Base-by-base conservation (phyloP, 1,140 invertebrate genomes). In the Wasmannia auropunctata region DNA sequence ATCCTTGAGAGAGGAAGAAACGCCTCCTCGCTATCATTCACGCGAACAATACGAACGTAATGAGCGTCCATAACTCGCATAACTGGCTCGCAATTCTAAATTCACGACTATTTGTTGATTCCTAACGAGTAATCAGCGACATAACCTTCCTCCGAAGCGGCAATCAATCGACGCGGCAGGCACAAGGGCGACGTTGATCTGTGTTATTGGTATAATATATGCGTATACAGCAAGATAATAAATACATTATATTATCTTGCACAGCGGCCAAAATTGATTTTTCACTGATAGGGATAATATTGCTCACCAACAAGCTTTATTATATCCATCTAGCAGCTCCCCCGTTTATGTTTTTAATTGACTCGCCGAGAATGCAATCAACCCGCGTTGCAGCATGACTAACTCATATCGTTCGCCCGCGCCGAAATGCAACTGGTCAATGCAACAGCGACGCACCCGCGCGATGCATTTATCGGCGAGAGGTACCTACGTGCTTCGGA, bases 311-410 rank as follows among this genome's bases (percentile, higher is more conserved):
- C n/a, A 28, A 70, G 10, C 43, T 76, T 49, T 63, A 34, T 28
- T 16, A 43, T 56, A 51, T 86, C 25, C 16, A 56, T 56, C 25
- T 46, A 79, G 5, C 40, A n/a, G n/a, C 4, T 37, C 31, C 4
- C 28, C 31, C 19, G 43, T 87, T 87, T 87, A 72, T 74, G 25
- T 56, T 87, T 67, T 74, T 80, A 80, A 80, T 87, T 54, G 60
- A 60, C 25, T 62, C 19, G 5, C 37, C 56, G 54, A 76, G 58
- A 49, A 76, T 46, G 34, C 56, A 62, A 76, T 76, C 40, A 46
- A 19, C 40, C n/a, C 69, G 46, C 40, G 70, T 62, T 84, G 62
- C 31, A 51, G n/a, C 28, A 40, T 51, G 76, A 69, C 28, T 51
- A 63, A 49, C 16, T 28, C 28, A 37, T 51, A 51, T 25, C 40